These are phyloP conservation scores for Isichthys henryi DNA, from an alignment of 2,113 vertebrate species.

Conservation along the genomic window DNA sequence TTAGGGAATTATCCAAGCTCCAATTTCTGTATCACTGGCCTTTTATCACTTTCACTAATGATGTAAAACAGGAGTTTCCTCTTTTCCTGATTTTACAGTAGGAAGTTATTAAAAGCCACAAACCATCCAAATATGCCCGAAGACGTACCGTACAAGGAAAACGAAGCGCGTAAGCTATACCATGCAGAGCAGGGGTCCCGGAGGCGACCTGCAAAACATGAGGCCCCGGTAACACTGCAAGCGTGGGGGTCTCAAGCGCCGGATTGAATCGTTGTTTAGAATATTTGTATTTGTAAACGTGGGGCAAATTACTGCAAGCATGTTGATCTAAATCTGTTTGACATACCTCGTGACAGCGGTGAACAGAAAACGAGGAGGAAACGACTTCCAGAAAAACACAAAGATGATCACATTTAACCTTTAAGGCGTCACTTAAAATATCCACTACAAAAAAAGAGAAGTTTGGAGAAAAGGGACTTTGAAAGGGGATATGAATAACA, in stretches of 20 bases:
- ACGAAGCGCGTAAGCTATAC: background rate
- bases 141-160: background rate
- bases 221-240: background rate
- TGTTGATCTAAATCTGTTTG: background rate
- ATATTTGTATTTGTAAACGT: background rate
- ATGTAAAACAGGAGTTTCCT: background rate
- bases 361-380: background rate
- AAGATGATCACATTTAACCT: background rate
- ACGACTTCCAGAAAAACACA: background rate
- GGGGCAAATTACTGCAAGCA: background rate
- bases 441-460: background rate
- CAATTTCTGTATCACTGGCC: background rate
- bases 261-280: background rate
- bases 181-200: background rate
- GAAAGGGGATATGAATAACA: conserved; percentile 16
- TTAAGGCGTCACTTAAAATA: background rate
- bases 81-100: background rate
- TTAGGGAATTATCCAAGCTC: background rate
- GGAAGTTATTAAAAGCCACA: background rate
- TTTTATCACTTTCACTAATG: background rate
- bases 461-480: background rate
- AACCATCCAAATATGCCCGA: background rate
- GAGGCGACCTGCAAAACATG: too few species aligned
- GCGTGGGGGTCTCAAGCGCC: background rate
- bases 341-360: background rate